Percentiles rank a stretch among this genome's conserved stretches.
Conservation (phyloP, 2,888 invertebrate species). For the Parnassius apollo region DNA sequence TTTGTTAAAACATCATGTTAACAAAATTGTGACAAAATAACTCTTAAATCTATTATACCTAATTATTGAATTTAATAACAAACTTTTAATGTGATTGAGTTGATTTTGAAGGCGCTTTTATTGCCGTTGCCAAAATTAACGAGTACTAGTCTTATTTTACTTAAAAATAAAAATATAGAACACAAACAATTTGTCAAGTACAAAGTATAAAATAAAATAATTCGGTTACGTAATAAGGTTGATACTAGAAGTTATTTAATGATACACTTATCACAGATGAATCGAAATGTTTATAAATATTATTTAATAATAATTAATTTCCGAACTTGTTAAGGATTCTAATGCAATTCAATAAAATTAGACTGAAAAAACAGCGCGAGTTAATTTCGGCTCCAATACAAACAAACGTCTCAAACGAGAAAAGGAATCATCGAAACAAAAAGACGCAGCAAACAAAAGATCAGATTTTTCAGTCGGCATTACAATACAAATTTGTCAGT, state of each 20-base stretch:
- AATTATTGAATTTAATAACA: slow-evolving; percentile 35
- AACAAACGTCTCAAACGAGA: slow-evolving; percentile 15
- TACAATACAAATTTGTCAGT: neutral
- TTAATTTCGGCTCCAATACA: slow-evolving; percentile 19
- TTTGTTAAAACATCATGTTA: neutral
- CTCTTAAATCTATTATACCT: slow-evolving; percentile 2
- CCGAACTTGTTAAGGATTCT: neutral
- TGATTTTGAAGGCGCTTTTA: slow-evolving; percentile 34
- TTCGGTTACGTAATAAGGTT: neutral
- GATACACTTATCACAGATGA: too few relatives aligned
- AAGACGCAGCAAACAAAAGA: slow-evolving; percentile 12
- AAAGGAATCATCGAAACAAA: slow-evolving; percentile 16
- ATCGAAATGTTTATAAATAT: neutral
- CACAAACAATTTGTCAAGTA: neutral
- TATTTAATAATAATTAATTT: neutral
- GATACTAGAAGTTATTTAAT: too few relatives aligned
- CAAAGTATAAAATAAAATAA: neutral
- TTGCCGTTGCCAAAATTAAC: slow-evolving; percentile 39
- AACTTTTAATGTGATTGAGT: slow-evolving; percentile 31
- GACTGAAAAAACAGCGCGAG: slow-evolving; percentile 14
- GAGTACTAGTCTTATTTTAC: slow-evolving; percentile 14
- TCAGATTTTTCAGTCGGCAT: neutral
- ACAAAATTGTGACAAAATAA: slow-evolving; percentile 10
- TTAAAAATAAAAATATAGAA: slow-evolving; percentile 22
- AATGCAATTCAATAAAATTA: neutral